These are phyloP conservation scores for Cisticola juncidis DNA, from an alignment of 2,113 vertebrate genomes.

Conservation along the genomic window DNA sequence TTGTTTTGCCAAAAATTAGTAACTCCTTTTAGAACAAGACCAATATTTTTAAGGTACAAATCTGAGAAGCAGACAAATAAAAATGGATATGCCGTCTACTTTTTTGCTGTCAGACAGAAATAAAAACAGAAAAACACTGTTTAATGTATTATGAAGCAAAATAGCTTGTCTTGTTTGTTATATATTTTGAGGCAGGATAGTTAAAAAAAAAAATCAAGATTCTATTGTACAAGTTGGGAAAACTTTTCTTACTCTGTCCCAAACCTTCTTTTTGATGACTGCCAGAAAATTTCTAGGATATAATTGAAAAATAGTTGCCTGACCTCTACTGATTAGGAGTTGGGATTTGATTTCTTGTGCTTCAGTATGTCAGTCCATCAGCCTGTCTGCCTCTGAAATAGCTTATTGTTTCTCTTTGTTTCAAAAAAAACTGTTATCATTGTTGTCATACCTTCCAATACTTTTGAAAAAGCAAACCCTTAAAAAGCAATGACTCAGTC, in stretches of 20 bases:
- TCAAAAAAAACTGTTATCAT: fast-evolving
- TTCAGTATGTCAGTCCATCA: neutral
- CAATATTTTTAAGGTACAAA: neutral
- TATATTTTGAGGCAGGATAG: neutral
- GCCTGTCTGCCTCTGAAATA: neutral
- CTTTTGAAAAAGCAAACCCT: neutral
- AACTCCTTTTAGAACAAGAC: neutral
- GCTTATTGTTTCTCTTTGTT: neutral
- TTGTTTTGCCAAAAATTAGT: neutral
- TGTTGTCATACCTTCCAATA: neutral
- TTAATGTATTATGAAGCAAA: neutral
- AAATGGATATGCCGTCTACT: neutral
- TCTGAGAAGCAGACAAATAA: neutral
- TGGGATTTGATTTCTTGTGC: neutral
- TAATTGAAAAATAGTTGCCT: neutral
- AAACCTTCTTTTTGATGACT: neutral
- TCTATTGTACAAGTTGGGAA: neutral
- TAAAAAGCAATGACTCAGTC: neutral
- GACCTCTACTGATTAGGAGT: neutral
- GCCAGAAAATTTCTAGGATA: neutral
- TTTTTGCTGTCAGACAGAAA: neutral
- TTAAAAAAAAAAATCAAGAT: neutral
- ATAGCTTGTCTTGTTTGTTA: neutral
- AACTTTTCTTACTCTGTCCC: neutral
- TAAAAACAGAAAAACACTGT: neutral